phyloP scores from a whole-genome alignment of 2,888 invertebrate species.

The Oligia fasciuncula region DNA sequence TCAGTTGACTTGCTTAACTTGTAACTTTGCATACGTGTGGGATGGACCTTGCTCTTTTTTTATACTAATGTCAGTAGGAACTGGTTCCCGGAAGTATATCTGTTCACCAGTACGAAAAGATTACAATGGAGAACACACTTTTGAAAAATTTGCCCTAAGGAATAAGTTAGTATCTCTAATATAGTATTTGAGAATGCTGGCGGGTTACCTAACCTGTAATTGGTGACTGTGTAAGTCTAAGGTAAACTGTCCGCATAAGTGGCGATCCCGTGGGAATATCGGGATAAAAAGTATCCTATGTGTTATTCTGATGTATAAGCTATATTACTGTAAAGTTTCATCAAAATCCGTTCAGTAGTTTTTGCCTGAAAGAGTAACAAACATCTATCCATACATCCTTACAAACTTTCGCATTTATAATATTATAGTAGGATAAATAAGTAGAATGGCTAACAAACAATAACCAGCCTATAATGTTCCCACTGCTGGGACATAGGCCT shows the following conservation, averaged over 20 bases:
- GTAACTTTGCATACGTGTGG: conserved; percentile 13
- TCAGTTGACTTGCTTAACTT: not conserved
- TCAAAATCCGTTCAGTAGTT: no score
- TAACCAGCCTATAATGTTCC: no score
- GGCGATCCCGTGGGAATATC: no score
- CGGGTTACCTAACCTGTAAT: not conserved
- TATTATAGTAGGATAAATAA: not conserved
- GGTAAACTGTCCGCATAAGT: no score
- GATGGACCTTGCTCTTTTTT: conserved; percentile 36
- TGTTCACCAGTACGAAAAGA: not conserved
- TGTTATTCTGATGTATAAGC: no score
- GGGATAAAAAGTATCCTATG: no score
- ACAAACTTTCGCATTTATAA: no score
- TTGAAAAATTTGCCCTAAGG: not conserved
- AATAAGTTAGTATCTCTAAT: not conserved
- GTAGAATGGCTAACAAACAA: not conserved
- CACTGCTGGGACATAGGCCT: no score
- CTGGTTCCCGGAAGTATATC: not conserved
- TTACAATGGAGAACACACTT: not conserved
- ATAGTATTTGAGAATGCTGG: not conserved
- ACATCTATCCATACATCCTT: no score
- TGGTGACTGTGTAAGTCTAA: not conserved
- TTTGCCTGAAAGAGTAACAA: no score
- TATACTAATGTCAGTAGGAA: not conserved
- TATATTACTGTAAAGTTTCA: no score